These are phyloP conservation scores for Stictonetta naevosa DNA, from an alignment of 2,113 vertebrate genomes.

Conservation along the genomic window DNA sequence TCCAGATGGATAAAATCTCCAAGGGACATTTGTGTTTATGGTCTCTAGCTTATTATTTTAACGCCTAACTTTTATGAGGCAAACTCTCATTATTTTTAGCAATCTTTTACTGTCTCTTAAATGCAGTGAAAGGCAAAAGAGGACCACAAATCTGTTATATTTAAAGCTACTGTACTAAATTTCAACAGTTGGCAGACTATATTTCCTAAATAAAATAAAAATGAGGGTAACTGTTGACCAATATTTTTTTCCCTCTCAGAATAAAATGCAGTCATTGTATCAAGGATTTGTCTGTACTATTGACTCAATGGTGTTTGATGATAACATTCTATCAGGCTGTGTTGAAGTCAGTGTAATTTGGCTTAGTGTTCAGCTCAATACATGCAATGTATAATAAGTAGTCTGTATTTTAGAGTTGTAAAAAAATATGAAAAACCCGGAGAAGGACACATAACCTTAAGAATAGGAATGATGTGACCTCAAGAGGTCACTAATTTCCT, in stretches of 20 bases:
- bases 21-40: slow-evolving; percentile 52
- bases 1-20: slow-evolving; percentile 60
- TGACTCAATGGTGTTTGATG: background rate
- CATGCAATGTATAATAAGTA: background rate
- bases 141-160: slow-evolving; percentile 14
- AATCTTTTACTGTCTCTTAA: slow-evolving; percentile 35
- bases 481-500: background rate
- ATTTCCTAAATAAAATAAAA: slow-evolving; percentile 27
- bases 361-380: background rate
- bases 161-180: background rate
- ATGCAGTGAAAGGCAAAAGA: slow-evolving; percentile 24
- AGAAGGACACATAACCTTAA: background rate
- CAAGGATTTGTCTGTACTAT: background rate
- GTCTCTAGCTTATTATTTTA: slow-evolving; percentile 57
- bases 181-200: background rate
- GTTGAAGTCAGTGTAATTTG: background rate
- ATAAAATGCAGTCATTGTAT: background rate
- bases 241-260: background rate
- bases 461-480: background rate
- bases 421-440: background rate
- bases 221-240: background rate
- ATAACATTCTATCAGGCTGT: background rate
- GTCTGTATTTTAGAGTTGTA: background rate
- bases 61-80: slow-evolving; percentile 5
- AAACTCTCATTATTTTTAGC: slow-evolving; percentile 61